Conservation (phyloP, 2,113 vertebrate genomes). For the Sinosuthora webbiana region DNA sequence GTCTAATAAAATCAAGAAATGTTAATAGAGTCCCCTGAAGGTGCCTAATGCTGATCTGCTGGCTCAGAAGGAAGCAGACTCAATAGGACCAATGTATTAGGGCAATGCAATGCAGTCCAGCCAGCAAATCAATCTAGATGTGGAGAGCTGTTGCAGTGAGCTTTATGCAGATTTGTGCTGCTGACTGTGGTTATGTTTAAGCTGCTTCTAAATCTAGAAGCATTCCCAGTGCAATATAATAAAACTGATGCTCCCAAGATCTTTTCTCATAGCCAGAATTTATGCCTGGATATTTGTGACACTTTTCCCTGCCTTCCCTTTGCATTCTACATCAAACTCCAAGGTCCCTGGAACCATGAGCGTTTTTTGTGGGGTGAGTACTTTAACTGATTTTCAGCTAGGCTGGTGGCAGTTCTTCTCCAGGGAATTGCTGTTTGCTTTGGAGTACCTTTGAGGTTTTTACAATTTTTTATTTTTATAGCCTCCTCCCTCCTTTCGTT, state of each 20-base stretch:
- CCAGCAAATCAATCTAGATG: neutral
- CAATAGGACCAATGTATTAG: neutral
- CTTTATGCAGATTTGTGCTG: neutral
- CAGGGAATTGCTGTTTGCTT: neutral
- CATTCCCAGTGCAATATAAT: neutral
- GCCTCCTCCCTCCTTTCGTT: neutral
- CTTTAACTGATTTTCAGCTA: neutral
- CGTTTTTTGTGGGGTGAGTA: neutral
- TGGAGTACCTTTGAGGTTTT: neutral
- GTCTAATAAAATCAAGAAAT: conserved; percentile 41
- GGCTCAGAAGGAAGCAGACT: neutral
- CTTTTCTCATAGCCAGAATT: neutral
- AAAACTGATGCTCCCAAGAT: neutral
- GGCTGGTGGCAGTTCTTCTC: neutral
- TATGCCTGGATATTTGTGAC: neutral
- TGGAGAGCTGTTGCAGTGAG: neutral
- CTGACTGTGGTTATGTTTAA: neutral
- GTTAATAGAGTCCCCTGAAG: conserved; percentile 34
- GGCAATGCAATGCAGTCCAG: neutral
- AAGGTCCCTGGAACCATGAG: neutral
- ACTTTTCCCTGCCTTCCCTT: neutral
- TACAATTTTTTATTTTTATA: neutral
- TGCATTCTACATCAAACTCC: neutral
- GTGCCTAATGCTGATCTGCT: neutral
- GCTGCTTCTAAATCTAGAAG: neutral